These are phyloP conservation scores for Acleris cristana DNA, from an alignment of 2,888 invertebrate genomes.

Conservation along the genomic window DNA sequence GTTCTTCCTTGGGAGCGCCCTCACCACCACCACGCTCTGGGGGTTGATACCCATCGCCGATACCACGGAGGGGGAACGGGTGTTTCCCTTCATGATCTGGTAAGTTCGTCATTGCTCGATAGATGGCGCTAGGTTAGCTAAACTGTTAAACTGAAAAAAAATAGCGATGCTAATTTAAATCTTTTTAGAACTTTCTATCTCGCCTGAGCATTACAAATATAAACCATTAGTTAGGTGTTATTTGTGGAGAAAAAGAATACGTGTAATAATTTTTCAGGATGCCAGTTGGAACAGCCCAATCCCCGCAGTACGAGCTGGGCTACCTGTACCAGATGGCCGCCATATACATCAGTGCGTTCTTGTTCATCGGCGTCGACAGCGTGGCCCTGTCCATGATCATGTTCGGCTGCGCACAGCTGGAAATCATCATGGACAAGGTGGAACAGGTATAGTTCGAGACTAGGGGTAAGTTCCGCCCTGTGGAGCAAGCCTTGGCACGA, in stretches of 20 bases:
- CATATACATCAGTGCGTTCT: slow-evolving; percentile 65
- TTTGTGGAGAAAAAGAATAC: too few species aligned
- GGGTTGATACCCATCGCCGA: slow-evolving; percentile 68
- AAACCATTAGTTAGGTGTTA: too few species aligned
- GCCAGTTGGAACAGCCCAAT: slow-evolving; percentile 62
- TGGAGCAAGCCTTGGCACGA: not conserved
- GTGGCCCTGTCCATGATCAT: slow-evolving; percentile 69
- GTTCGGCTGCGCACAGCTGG: slow-evolving; percentile 69
- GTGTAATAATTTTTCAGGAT: slow-evolving; percentile 56
- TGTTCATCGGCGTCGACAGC: slow-evolving; percentile 72
- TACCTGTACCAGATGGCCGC: slow-evolving; percentile 67
- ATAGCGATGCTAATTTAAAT: too few species aligned
- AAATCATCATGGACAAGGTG: slow-evolving; percentile 69
- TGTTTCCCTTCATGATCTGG: slow-evolving; percentile 74
- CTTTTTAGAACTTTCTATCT: too few species aligned
- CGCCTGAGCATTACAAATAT: too few species aligned
- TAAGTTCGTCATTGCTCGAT: slow-evolving; percentile 44
- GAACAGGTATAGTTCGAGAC: slow-evolving; percentile 50
- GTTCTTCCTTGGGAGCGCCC: slow-evolving; percentile 62
- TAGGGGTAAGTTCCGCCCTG: not conserved
- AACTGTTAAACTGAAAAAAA: too few species aligned
- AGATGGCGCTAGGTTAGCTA: too few species aligned
- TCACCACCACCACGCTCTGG: slow-evolving; percentile 67
- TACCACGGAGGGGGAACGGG: slow-evolving; percentile 50
- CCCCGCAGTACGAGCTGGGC: slow-evolving; percentile 65